phyloP scores from a whole-genome alignment of 2,888 invertebrate species.

The Cacoxenus indagator region DNA sequence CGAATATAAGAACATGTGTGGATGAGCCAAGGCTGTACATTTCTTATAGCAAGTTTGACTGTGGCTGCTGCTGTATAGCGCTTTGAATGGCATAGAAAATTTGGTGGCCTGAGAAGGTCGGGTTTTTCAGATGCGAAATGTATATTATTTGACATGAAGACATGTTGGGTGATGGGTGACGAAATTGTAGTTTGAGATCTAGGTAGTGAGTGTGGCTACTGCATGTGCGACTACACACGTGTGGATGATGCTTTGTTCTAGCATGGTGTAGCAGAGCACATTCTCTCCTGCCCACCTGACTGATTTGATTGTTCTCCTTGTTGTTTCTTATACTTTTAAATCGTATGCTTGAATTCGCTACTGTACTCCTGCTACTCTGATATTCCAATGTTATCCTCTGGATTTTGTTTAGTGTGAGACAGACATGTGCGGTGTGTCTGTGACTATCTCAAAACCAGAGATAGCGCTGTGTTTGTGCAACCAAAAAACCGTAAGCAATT shows the following conservation, averaged over 20 bases:
- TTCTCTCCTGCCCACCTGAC: background rate
- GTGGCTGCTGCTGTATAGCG: constrained; percentile 56
- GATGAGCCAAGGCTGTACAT: constrained; percentile 57
- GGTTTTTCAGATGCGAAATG: constrained; percentile 44
- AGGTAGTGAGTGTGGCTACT: constrained; percentile 3
- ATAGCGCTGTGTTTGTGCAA: constrained; percentile 38
- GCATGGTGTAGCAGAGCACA: constrained; percentile 34
- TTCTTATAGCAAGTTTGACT: constrained; percentile 60
- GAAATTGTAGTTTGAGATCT: background rate
- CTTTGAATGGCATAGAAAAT: constrained; percentile 46
- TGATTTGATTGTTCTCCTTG: background rate
- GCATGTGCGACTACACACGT: constrained; percentile 26
- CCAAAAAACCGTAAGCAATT: constrained; percentile 63
- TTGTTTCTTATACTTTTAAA: too few relatives aligned
- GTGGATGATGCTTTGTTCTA: constrained; percentile 54
- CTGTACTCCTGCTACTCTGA: too few relatives aligned
- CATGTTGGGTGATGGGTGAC: constrained; percentile 47
- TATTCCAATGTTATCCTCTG: background rate
- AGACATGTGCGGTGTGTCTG: constrained; percentile 47
- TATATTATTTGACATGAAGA: constrained; percentile 52
- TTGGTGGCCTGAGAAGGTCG: constrained; percentile 57
- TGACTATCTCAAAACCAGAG: constrained; percentile 25
- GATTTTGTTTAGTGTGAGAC: background rate
- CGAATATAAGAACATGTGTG: constrained; percentile 30
- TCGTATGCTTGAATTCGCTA: too few relatives aligned